These are phyloP conservation scores for Drosophila flavopinicola DNA, from an alignment of 2,888 invertebrate species.

Conservation along the genomic window DNA sequence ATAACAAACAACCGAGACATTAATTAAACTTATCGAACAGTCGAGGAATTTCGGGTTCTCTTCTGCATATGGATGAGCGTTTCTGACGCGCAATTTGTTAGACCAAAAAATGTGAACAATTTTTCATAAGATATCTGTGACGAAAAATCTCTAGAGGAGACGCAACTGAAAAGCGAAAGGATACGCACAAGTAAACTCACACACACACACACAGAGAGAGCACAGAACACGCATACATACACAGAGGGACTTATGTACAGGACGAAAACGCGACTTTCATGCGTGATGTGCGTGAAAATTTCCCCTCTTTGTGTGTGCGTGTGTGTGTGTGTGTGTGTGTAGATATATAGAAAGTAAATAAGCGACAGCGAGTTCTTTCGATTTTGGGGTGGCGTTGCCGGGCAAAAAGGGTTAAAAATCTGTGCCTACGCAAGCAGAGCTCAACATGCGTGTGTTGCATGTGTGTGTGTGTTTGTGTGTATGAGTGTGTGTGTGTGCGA, in stretches of 20 bases:
- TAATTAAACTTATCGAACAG: slow-evolving; percentile 59
- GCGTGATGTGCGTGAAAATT: slow-evolving; percentile 73
- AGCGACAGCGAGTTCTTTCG: slow-evolving; percentile 36
- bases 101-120: slow-evolving; percentile 41
- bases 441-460: slow-evolving; percentile 70
- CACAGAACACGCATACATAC: slow-evolving; percentile 2
- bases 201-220: slow-evolving; percentile 2
- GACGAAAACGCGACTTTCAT: slow-evolving; percentile 57
- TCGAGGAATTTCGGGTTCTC: slow-evolving; percentile 9
- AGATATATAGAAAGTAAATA: slow-evolving; percentile 52
- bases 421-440: slow-evolving; percentile 52
- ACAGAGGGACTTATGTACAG: slow-evolving; percentile 39
- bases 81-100: slow-evolving; percentile 49
- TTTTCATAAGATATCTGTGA: slow-evolving; percentile 61
- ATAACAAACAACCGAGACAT: slow-evolving; percentile 52
- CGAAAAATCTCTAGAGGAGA: slow-evolving; percentile 44
- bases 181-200: slow-evolving; percentile 30
- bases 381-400: slow-evolving; percentile 55
- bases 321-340: slow-evolving; percentile 11
- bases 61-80: slow-evolving; percentile 26
- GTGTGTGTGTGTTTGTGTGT: slow-evolving; percentile 25
- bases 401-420: slow-evolving; percentile 79
- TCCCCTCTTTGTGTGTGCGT: slow-evolving; percentile 54
- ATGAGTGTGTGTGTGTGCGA: slow-evolving; percentile 38
- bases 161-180: slow-evolving; percentile 39